Conservation (phyloP, 2,888 invertebrate genomes). For the Drosophila infuscata region DNA sequence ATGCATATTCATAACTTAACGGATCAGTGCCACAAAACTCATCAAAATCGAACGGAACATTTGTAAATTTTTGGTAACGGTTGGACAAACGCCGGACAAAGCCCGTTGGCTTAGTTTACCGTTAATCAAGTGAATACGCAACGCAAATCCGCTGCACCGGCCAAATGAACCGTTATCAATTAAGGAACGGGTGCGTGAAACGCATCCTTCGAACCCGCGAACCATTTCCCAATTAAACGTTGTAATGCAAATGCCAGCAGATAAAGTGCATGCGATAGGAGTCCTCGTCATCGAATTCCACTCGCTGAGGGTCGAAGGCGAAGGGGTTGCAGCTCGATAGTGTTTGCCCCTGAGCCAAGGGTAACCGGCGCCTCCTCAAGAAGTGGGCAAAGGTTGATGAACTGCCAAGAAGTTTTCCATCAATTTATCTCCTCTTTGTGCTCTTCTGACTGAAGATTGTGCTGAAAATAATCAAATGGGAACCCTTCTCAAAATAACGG, state of each 20-base stretch:
- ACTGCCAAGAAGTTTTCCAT: constrained; percentile 30
- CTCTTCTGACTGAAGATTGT: constrained; percentile 4
- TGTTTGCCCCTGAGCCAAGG: constrained; percentile 35
- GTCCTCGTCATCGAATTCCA: constrained; percentile 3
- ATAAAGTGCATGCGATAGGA: constrained; percentile 59
- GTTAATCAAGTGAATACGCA: constrained; percentile 72
- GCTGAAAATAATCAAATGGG: constrained; percentile 1
- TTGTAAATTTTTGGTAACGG: constrained; percentile 1
- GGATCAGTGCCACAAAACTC: constrained; percentile 60
- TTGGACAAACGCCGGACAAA: constrained; percentile 10
- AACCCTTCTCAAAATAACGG: constrained; percentile 23
- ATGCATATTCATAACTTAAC: constrained; percentile 72
- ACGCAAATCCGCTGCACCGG: constrained; percentile 47
- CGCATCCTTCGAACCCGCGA: constrained; percentile 41
- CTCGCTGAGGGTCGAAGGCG: constrained; percentile 19
- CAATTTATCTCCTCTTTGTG: constrained; percentile 35
- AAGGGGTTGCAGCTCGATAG: constrained; percentile 46
- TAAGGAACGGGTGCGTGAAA: constrained; percentile 71
- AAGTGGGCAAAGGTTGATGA: constrained; percentile 41
- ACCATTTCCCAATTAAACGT: constrained; percentile 63
- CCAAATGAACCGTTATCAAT: constrained; percentile 80
- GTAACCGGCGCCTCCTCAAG: constrained; percentile 38
- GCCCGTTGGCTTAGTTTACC: constrained; percentile 55
- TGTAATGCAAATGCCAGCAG: constrained; percentile 70
- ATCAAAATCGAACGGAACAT: constrained; percentile 57